A percentile compares a stretch with the other conserved stretches of the same genome.
Evolutionary conservation across 2,113 vertebrate genomes (phyloP).

Genomic region (Hippoglossus stenolepis): DNA sequence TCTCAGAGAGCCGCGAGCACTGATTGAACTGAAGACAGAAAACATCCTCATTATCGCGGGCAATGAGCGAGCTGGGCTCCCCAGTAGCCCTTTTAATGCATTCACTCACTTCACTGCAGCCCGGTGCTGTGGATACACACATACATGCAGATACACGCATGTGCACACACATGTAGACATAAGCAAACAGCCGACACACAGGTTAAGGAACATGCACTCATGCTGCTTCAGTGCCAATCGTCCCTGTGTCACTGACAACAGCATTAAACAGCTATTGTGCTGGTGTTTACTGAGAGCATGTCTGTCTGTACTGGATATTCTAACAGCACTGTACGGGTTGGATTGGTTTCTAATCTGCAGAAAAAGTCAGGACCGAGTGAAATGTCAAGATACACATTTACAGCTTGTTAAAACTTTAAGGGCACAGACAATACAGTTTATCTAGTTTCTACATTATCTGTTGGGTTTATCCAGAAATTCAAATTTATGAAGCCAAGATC

Average conservation of each 20-base stretch:
- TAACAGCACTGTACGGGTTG: neutral
- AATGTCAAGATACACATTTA: neutral
- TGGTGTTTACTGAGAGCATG: conserved; percentile 18
- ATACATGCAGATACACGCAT: conserved; percentile 1
- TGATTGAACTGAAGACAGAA: conserved; percentile 83
- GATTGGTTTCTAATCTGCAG: neutral
- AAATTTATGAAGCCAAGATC: too few relatives aligned
- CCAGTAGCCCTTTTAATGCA: conserved; percentile 72
- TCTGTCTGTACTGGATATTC: conserved; percentile 25
- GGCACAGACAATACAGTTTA: neutral
- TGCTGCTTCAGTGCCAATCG: conserved; percentile 21
- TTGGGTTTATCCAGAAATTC: neutral
- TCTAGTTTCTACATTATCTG: neutral
- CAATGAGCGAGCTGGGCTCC: conserved; percentile 64
- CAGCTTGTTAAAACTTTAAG: neutral
- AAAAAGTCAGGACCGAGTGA: neutral
- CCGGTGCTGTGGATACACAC: conserved; percentile 32
- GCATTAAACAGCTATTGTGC: conserved; percentile 49
- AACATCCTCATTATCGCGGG: conserved; percentile 83
- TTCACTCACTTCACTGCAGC: conserved; percentile 69
- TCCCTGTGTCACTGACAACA: conserved; percentile 46
- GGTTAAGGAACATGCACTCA: neutral
- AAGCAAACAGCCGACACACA: neutral
- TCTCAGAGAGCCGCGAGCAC: conserved; percentile 62
- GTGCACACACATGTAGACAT: conserved; percentile 1